These are phyloP conservation scores for Anoplius nigerrimus DNA, from an alignment of 2,888 invertebrate species.

Conservation along the genomic window DNA sequence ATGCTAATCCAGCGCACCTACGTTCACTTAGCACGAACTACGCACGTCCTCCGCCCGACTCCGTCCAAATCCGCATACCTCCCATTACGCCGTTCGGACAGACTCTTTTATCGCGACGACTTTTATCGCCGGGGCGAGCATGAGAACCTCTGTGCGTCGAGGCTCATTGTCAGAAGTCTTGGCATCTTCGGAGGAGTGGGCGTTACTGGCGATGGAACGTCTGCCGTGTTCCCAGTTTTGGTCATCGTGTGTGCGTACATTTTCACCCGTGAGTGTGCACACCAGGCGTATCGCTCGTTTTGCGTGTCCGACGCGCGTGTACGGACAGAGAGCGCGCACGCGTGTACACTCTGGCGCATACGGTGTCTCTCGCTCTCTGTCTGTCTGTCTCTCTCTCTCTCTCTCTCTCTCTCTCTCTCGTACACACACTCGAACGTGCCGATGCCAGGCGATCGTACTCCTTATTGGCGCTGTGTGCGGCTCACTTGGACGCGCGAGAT, in stretches of 20 bases:
- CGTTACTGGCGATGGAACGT: slow-evolving; percentile 54
- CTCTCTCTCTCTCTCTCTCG: background rate
- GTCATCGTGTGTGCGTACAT: slow-evolving; percentile 21
- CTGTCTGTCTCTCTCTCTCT: too few relatives aligned
- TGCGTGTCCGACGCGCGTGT: too few relatives aligned
- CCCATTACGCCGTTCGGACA: background rate
- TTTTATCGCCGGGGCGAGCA: slow-evolving; percentile 17
- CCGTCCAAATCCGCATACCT: too few relatives aligned
- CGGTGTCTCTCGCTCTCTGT: too few relatives aligned
- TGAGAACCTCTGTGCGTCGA: slow-evolving; percentile 55
- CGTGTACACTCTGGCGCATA: too few relatives aligned
- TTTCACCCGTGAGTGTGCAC: slow-evolving; percentile 23
- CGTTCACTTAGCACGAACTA: too few relatives aligned
- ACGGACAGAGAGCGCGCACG: slow-evolving; percentile 4
- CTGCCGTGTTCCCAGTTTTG: slow-evolving; percentile 48
- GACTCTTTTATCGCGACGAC: too few relatives aligned
- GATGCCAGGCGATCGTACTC: background rate
- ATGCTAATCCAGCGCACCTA: too few relatives aligned
- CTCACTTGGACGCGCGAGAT: background rate
- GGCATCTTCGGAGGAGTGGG: slow-evolving; percentile 62
- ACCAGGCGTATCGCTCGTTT: slow-evolving; percentile 14
- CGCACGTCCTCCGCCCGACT: too few relatives aligned
- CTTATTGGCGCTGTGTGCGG: background rate
- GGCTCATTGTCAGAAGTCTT: slow-evolving; percentile 66
- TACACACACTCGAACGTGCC: background rate